Conservation (phyloP, 2,113 vertebrate genomes). For the Nycticryphes semicollaris region DNA sequence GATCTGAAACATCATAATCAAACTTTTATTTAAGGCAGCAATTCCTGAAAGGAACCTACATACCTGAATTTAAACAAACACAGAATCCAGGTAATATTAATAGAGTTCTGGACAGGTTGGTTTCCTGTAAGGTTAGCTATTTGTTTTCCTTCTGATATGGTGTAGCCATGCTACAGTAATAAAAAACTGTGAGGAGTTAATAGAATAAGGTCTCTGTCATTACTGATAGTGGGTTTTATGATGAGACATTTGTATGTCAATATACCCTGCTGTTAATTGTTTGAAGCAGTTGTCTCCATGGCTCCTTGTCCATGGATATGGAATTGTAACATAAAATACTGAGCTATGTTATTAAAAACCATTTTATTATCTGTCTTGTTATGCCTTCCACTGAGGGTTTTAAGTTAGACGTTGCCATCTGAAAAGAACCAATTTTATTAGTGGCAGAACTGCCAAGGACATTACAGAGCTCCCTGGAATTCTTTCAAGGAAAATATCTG, state of each 20-base stretch:
- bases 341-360: rapidly evolving
- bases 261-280: not conserved
- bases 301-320: not conserved
- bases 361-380: not conserved
- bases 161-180: not conserved
- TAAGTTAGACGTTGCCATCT: not conserved
- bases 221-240: not conserved
- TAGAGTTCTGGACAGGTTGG: not conserved
- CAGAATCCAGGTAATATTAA: rapidly evolving
- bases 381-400: not conserved
- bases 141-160: not conserved
- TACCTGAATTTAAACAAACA: not conserved
- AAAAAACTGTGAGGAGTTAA: not conserved
- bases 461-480: not conserved
- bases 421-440: not conserved
- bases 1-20: not conserved
- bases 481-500: not conserved
- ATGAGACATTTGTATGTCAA: not conserved
- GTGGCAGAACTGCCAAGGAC: not conserved
- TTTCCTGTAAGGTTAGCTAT: not conserved
- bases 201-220: not conserved
- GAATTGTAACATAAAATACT: not conserved
- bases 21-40: not conserved
- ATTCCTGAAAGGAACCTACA: not conserved
- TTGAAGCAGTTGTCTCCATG: not conserved